phyloP scores from a whole-genome alignment of 37 sponge, comb jelly and placozoan genomes.

The Beroe forskalii region DNA sequence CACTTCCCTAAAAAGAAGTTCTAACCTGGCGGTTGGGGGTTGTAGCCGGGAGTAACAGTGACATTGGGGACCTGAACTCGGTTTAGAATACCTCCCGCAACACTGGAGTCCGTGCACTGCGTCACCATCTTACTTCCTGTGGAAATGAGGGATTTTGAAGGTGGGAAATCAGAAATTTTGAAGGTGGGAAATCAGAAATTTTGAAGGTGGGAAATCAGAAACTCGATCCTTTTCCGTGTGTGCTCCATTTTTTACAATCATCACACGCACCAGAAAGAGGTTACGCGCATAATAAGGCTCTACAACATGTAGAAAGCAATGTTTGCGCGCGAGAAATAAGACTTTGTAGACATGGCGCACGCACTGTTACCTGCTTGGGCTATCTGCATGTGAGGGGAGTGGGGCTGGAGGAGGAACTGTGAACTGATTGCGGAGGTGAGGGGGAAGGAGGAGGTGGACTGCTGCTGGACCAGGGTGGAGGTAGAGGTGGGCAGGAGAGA shows the following conservation, averaged over 20 bases:
- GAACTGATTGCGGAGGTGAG: background rate
- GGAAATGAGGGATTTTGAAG: background rate
- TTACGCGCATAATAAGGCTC: no score
- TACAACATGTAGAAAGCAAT: no score
- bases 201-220: background rate
- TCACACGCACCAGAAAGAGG: no score
- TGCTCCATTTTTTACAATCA: no score
- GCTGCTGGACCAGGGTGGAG: background rate
- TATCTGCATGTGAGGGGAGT: slow-evolving; percentile 56
- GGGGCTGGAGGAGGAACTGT: slow-evolving; percentile 41
- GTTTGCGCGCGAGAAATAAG: no score
- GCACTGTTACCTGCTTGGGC: slow-evolving; percentile 60
- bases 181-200: background rate
- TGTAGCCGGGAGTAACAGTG: slow-evolving; percentile 43
- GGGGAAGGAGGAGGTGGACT: background rate
- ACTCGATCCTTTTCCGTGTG: no score
- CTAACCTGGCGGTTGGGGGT: no score
- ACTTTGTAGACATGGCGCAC: no score
- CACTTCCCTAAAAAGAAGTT: no score
- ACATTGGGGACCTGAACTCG: slow-evolving; percentile 56
- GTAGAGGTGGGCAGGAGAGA: background rate
- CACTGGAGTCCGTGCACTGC: slow-evolving; percentile 33
- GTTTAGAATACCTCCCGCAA: slow-evolving; percentile 13
- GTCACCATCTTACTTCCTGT: slow-evolving; percentile 32
- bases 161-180: background rate